Conservation (phyloP, 2,797 vertebrate genomes). For the Delichon dasypus region DNA sequence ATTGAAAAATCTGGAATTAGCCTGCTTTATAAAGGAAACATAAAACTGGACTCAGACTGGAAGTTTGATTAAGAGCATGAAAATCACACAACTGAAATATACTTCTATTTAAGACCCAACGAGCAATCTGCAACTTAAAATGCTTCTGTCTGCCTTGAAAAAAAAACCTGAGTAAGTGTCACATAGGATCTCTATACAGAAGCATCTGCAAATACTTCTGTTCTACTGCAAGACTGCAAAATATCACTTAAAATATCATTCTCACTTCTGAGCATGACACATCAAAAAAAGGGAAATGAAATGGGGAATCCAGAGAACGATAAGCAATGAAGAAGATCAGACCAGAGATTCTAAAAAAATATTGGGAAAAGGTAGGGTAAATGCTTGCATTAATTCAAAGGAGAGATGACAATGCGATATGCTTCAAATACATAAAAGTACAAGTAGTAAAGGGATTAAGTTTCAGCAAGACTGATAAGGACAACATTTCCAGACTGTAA, state of each 20-base stretch:
- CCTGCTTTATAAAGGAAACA: background rate
- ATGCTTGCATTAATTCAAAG: background rate
- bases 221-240: background rate
- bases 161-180: rapidly evolving
- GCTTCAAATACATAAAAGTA: background rate
- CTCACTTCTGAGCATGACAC: background rate
- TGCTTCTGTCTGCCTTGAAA: background rate
- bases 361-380: background rate
- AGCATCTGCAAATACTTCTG: background rate
- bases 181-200: background rate
- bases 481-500: background rate
- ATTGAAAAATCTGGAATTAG: background rate
- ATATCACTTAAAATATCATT: background rate
- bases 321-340: background rate
- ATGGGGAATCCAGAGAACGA: background rate
- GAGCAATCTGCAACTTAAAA: background rate
- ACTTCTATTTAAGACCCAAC: background rate
- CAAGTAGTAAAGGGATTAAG: constrained; percentile 21
- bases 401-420: background rate
- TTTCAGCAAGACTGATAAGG: background rate
- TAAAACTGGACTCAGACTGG: background rate
- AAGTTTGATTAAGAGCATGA: background rate
- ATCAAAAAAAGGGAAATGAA: background rate
- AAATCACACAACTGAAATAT: background rate
- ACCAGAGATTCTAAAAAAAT: background rate